Conservation (phyloP, 2,888 invertebrate species). For the Ecliptopera silaceata region DNA sequence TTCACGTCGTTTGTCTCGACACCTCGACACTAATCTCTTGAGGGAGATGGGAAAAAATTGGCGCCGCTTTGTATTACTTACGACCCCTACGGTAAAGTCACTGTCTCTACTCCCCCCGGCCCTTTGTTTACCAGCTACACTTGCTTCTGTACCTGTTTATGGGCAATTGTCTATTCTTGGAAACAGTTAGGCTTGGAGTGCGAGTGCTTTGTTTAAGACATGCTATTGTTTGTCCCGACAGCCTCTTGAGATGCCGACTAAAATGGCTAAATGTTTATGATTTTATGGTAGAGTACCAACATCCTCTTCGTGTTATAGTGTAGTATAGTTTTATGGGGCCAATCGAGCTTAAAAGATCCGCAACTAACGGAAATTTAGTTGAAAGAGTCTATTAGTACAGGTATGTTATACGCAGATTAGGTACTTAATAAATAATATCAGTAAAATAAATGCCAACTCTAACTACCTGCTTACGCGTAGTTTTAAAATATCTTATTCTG, state of each 20-base stretch:
- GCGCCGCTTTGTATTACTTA: slow-evolving; percentile 58
- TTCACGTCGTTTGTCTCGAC: slow-evolving; percentile 75
- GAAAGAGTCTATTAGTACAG: neutral
- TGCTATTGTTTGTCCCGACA: slow-evolving; percentile 49
- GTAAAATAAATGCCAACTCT: too few relatives aligned
- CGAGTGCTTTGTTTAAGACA: slow-evolving; percentile 45
- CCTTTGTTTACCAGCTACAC: slow-evolving; percentile 62
- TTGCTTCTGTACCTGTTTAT: slow-evolving; percentile 67
- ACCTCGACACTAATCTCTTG: slow-evolving; percentile 65
- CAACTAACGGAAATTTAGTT: neutral
- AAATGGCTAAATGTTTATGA: slow-evolving; percentile 38
- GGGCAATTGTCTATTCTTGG: slow-evolving; percentile 56
- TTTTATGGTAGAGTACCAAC: slow-evolving; percentile 31
- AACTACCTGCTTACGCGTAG: too few relatives aligned
- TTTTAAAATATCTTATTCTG: too few relatives aligned
- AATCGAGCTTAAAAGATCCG: slow-evolving; percentile 6
- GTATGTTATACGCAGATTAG: too few relatives aligned
- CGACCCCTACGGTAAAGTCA: slow-evolving; percentile 56
- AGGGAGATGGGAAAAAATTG: slow-evolving; percentile 64
- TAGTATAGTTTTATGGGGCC: slow-evolving; percentile 12
- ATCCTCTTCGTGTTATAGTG: slow-evolving; percentile 4
- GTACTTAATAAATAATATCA: too few relatives aligned
- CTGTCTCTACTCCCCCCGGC: slow-evolving; percentile 60
- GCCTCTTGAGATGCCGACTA: slow-evolving; percentile 44
- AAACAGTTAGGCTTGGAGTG: slow-evolving; percentile 57